Conservation (phyloP, 1,140 invertebrate genomes). For the Papilio polyxenes region DNA sequence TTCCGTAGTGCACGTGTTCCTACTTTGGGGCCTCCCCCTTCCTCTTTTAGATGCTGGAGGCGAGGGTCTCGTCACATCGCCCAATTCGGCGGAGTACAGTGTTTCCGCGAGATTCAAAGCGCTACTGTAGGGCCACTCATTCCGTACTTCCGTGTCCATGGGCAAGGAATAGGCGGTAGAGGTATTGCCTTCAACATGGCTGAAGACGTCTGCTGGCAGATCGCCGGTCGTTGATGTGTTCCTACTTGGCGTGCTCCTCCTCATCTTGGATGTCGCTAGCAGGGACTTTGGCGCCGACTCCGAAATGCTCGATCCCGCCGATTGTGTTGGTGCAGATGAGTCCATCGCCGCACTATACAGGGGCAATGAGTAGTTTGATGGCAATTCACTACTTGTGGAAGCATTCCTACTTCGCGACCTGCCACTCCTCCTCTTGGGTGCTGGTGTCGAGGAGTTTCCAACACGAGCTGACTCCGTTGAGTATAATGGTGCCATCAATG, state of each 20-base stretch:
- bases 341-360: neutral
- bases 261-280: neutral
- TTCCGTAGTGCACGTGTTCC: neutral
- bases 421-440: neutral
- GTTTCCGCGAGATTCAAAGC: neutral
- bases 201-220: neutral
- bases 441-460: neutral
- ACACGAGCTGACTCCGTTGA: neutral
- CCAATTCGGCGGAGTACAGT: neutral
- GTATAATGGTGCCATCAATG: neutral
- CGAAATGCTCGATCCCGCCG: neutral
- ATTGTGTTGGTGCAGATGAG: too few species aligned
- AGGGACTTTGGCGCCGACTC: neutral
- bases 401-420: neutral
- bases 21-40: neutral
- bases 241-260: neutral
- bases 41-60: neutral
- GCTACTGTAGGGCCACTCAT: neutral
- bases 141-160: neutral
- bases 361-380: neutral
- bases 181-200: neutral
- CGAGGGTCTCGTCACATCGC: too few species aligned
- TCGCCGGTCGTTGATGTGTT: neutral
- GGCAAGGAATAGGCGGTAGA: neutral
- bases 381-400: neutral